phyloP scores from a whole-genome alignment of 1,140 invertebrate genomes.

The Anadara kagoshimensis region DNA sequence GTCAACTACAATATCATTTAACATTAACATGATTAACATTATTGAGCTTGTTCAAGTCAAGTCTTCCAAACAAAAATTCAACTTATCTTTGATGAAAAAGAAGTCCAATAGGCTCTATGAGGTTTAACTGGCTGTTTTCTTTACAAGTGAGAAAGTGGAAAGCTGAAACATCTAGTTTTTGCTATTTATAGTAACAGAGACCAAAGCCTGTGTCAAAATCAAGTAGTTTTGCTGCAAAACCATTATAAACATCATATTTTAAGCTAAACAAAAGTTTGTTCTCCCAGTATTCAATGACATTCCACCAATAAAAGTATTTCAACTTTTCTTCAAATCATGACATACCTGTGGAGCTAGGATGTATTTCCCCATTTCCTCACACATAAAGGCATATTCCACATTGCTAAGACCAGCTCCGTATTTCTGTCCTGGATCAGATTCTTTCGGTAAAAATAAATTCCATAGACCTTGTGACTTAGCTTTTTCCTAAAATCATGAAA shows the following conservation, averaged over 20 bases:
- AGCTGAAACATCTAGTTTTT: no score
- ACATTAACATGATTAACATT: no score
- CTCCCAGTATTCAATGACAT: no score
- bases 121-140: no score
- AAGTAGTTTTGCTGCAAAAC: no score
- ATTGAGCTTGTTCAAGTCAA: no score
- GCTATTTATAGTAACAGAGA: no score
- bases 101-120: neutral
- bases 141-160: no score
- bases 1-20: neutral
- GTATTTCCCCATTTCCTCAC: conserved; percentile 74
- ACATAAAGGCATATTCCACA: conserved; percentile 75
- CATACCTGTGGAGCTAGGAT: conserved; percentile 71
- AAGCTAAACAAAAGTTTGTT: no score
- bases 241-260: no score
- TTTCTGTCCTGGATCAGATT: conserved; percentile 71
- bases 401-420: conserved; percentile 75
- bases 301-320: no score
- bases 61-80: conserved; percentile 1
- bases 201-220: no score
- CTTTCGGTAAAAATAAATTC: conserved; percentile 75
- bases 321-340: neutral
- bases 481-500: conserved; percentile 62
- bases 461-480: conserved; percentile 73
- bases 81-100: neutral